Percentiles rank a stretch among this genome's conserved stretches.
Evolutionary conservation across 1,140 invertebrate genomes (phyloP).

Genomic region (Eriosoma lanigerum): DNA sequence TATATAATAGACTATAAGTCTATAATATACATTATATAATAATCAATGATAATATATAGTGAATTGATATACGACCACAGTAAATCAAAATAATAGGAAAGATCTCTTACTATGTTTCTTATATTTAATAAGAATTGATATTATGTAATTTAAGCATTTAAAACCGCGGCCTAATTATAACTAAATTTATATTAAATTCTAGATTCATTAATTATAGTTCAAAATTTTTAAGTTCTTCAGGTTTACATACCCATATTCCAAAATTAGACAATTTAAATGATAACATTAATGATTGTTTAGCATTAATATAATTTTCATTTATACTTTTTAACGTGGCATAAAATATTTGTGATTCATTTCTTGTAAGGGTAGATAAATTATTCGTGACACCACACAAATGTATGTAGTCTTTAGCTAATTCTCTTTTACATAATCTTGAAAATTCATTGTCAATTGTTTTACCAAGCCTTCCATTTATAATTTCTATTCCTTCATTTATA

Average conservation of each 20-base stretch:
- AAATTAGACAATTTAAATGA: conserved; percentile 14
- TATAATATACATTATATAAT: too few species aligned
- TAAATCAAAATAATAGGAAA: too few species aligned
- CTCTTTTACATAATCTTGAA: conserved; percentile 20
- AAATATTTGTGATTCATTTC: neutral
- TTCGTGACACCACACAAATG: conserved; percentile 11
- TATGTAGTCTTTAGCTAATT: conserved; percentile 16
- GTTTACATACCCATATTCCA: conserved; percentile 34
- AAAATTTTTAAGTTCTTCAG: conserved; percentile 41
- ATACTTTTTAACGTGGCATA: conserved; percentile 36
- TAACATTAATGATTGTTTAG: neutral
- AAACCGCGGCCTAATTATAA: too few species aligned
- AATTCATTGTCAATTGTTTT: conserved; percentile 16
- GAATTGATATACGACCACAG: too few species aligned
- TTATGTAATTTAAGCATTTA: too few species aligned
- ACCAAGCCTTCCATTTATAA: conserved; percentile 10
- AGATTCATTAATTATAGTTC: too few species aligned
- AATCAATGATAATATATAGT: too few species aligned
- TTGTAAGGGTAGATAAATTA: neutral
- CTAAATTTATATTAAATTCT: too few species aligned
- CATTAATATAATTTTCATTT: conserved; percentile 9
- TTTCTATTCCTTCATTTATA: conserved; percentile 12
- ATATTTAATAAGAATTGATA: too few species aligned
- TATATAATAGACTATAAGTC: too few species aligned
- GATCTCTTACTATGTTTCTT: too few species aligned